A percentile compares a stretch with the other conserved stretches of the same genome.
Evolutionary conservation across 2,888 invertebrate species (phyloP).

Genomic region (Erannis defoliaria): DNA sequence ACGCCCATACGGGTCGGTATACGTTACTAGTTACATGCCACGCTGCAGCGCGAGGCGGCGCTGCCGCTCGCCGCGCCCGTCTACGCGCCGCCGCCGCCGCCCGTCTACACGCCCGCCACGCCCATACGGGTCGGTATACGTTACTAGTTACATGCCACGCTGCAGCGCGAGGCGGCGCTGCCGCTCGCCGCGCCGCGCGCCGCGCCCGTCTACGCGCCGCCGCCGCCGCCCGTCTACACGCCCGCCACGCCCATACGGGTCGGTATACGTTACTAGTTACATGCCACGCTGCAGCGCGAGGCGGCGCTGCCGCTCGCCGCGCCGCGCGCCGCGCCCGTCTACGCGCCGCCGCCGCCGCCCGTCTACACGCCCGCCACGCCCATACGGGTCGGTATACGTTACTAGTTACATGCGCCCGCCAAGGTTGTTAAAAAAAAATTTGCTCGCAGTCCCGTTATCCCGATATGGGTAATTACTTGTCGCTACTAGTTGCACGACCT

Average conservation of each 20-base stretch:
- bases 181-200: constrained; percentile 64
- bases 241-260: constrained; percentile 84
- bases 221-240: constrained; percentile 83
- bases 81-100: too few species aligned
- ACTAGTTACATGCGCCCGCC: not conserved
- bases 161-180: not conserved
- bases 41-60: not conserved
- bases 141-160: not conserved
- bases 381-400: too few species aligned
- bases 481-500: too few species aligned
- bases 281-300: constrained; percentile 90
- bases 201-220: constrained; percentile 85
- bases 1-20: not conserved
- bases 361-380: too few species aligned
- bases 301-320: constrained; percentile 86
- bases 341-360: too few species aligned
- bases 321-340: constrained; percentile 68
- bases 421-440: too few species aligned
- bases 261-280: constrained; percentile 34
- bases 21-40: not conserved
- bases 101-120: not conserved
- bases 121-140: not conserved
- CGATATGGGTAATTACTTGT: too few species aligned
- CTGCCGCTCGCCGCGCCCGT: not conserved
- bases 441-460: too few species aligned